A percentile compares a stretch with the other conserved stretches of the same genome.
Evolutionary conservation across 2,888 invertebrate species (phyloP).

Genomic region (Hirtodrosophila duncani): DNA sequence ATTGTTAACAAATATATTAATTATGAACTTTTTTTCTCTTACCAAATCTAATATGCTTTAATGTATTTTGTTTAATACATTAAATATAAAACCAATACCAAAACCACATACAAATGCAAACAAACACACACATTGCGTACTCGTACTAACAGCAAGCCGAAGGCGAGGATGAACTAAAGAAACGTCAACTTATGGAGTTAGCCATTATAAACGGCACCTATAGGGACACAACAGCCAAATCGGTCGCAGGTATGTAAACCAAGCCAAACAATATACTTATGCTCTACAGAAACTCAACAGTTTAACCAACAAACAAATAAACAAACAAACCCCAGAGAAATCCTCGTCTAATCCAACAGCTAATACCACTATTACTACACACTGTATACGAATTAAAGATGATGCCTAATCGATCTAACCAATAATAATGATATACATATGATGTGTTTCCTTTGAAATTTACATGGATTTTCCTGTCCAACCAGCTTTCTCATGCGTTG

Average conservation of each 20-base stretch:
- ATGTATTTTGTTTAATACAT: conserved; percentile 71
- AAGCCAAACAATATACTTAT: conserved; percentile 15
- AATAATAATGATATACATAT: conserved; percentile 37
- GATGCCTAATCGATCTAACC: conserved; percentile 44
- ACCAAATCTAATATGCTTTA: conserved; percentile 64
- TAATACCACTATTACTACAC: conserved; percentile 40
- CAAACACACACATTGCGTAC: conserved; percentile 35
- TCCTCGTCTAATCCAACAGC: conserved; percentile 13
- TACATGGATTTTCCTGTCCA: conserved; percentile 52
- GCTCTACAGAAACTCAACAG: conserved; percentile 27
- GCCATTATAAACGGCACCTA: conserved; percentile 99
- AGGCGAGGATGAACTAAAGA: conserved; percentile 99
- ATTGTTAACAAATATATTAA: conserved; percentile 57
- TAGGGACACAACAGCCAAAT: conserved; percentile 95
- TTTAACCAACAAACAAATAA: too few relatives aligned
- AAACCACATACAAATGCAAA: conserved; percentile 34
- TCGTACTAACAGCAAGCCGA: conserved; percentile 91
- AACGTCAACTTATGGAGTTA: conserved; percentile 99
- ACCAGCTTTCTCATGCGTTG: conserved; percentile 68
- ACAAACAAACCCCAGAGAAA: too few relatives aligned
- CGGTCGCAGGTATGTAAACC: conserved; percentile 85
- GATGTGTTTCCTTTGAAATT: conserved; percentile 49
- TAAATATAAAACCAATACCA: conserved; percentile 44
- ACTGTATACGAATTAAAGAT: too few relatives aligned
- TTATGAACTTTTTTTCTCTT: conserved; percentile 52